Conservation (phyloP, 2,113 vertebrate species). For the Megaleporinus macrocephalus region DNA sequence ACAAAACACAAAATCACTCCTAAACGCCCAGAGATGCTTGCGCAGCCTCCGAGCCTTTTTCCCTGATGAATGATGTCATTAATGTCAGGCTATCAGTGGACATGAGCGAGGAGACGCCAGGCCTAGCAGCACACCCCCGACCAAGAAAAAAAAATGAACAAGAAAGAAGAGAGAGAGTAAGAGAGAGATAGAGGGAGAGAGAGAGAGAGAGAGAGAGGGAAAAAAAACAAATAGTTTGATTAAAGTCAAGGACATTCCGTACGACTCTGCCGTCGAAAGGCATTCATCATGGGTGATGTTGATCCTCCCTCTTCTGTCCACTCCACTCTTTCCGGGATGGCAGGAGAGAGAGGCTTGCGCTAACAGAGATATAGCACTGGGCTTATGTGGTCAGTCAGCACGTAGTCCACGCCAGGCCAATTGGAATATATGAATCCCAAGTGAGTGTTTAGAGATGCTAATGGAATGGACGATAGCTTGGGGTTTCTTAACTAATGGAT, state of each 20-base stretch:
- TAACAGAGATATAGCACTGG: constrained; percentile 74
- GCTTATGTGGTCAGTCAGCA: constrained; percentile 67
- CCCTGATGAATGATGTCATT: constrained; percentile 77
- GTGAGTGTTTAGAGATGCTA: constrained; percentile 42
- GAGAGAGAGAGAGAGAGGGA: constrained; percentile 8
- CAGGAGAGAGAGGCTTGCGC: constrained; percentile 67
- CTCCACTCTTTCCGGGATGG: constrained; percentile 57
- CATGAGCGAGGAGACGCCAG: constrained; percentile 97
- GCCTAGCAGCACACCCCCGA: constrained; percentile 49
- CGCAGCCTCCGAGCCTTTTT: constrained; percentile 18
- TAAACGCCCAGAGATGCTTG: constrained; percentile 22
- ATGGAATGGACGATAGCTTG: constrained; percentile 22
- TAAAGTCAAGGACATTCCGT: constrained; percentile 99
- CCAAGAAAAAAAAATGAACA: background rate
- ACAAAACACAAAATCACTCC: constrained; percentile 18
- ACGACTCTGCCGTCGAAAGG: constrained; percentile 93
- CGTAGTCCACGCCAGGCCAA: constrained; percentile 38
- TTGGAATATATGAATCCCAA: constrained; percentile 48
- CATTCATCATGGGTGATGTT: constrained; percentile 97
- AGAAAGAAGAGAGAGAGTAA: constrained; percentile 4
- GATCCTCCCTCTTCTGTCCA: constrained; percentile 80
- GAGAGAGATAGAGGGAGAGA: background rate
- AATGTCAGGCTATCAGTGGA: constrained; percentile 99
- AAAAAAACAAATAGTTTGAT: constrained; percentile 99
- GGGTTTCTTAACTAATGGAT: constrained; percentile 30